A percentile compares a stretch with the other conserved stretches of the same genome.
Conservation (phyloP, 2,113 vertebrate species). For the Silurus glanis region DNA sequence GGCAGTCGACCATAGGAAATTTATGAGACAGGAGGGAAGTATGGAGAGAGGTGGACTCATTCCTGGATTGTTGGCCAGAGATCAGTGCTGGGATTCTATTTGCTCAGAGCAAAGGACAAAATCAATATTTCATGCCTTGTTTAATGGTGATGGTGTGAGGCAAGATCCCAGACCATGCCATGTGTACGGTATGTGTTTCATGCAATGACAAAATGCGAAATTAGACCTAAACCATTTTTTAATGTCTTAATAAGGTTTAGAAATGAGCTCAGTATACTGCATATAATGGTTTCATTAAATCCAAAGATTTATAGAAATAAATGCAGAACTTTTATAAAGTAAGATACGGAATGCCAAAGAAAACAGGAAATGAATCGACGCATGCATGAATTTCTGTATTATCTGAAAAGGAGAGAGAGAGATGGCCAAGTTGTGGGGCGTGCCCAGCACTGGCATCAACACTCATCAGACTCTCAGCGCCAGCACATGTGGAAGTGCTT, state of each 20-base stretch:
- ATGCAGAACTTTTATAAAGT: neutral
- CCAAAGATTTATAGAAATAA: neutral
- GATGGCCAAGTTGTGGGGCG: constrained; percentile 61
- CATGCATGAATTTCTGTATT: neutral
- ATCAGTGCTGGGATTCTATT: constrained; percentile 19
- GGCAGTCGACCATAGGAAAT: constrained; percentile 22
- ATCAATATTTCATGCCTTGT: constrained; percentile 27
- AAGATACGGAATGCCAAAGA: neutral
- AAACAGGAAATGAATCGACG: neutral
- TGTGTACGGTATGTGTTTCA: neutral
- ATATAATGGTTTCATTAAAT: neutral
- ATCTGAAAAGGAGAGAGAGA: constrained; percentile 50
- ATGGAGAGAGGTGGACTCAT: neutral
- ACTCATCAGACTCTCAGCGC: constrained; percentile 29
- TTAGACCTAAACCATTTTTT: neutral
- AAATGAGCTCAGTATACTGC: neutral
- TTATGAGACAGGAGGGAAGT: constrained; percentile 28
- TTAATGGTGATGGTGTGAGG: constrained; percentile 5
- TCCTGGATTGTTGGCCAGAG: constrained; percentile 10
- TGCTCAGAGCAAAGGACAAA: neutral
- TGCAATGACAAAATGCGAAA: neutral
- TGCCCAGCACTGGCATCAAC: constrained; percentile 59
- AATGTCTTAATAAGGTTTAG: neutral
- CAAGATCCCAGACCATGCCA: neutral
- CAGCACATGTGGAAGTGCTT: constrained; percentile 74